phyloP scores from a whole-genome alignment of 2,797 vertebrate genomes.

The Enteromius anoplus region DNA sequence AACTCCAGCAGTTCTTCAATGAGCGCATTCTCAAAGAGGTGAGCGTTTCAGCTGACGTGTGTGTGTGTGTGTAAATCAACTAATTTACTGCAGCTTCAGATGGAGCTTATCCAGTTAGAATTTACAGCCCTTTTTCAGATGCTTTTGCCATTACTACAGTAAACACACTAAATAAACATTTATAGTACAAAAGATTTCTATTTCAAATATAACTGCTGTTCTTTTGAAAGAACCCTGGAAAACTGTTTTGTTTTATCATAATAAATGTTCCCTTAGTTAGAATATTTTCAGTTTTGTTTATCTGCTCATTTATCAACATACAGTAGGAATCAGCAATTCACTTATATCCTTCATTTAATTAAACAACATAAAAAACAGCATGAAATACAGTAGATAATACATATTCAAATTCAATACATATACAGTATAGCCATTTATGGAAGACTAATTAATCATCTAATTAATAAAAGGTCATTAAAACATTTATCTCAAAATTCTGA shows the following conservation, averaged over 20 bases:
- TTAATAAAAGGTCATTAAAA: too few relatives aligned
- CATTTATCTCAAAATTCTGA: not conserved
- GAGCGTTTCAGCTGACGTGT: slow-evolving; percentile 57
- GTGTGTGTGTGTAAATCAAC: not conserved
- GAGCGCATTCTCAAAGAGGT: slow-evolving; percentile 99
- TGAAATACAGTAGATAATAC: not conserved
- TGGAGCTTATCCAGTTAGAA: not conserved
- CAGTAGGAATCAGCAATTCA: not conserved
- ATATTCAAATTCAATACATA: not conserved
- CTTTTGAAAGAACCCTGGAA: not conserved
- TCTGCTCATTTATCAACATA: not conserved
- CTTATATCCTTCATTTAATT: not conserved
- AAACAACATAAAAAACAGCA: not conserved
- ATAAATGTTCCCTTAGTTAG: too few relatives aligned
- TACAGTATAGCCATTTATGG: not conserved
- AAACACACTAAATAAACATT: not conserved
- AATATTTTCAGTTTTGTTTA: not conserved
- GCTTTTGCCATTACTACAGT: not conserved
- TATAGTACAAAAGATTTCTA: not conserved
- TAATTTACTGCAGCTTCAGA: not conserved
- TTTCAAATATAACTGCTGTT: not conserved
- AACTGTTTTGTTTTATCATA: not conserved
- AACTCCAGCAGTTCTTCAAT: slow-evolving; percentile 98
- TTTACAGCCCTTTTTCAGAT: not conserved
- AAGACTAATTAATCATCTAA: not conserved